A percentile compares a stretch with the other conserved stretches of the same genome.
These are phyloP conservation scores for Scylla paramamosain DNA, from an alignment of 1,140 invertebrate genomes.

Conservation along the genomic window DNA sequence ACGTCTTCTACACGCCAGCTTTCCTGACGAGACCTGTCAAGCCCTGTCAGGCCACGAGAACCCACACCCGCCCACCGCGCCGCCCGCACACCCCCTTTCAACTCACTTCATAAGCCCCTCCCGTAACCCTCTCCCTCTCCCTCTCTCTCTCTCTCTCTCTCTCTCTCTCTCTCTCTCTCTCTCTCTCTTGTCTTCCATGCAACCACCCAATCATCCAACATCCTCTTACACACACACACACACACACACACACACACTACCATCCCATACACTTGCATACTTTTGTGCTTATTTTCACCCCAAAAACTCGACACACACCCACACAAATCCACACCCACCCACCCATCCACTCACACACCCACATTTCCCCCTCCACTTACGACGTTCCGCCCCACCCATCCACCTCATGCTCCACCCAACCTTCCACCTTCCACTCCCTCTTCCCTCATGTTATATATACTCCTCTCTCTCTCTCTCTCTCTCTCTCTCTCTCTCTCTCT, in stretches of 20 bases:
- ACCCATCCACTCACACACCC: not conserved
- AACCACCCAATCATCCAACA: not conserved
- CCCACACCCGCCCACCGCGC: not conserved
- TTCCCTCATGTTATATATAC: not conserved
- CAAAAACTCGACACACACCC: not conserved
- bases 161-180: conserved; percentile 27
- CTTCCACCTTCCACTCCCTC: not conserved
- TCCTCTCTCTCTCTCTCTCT: not conserved
- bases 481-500: not conserved
- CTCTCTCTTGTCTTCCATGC: not conserved
- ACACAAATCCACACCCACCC: not conserved
- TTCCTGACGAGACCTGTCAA: not conserved
- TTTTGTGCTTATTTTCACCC: too few species aligned
- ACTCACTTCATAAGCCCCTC: not conserved
- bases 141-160: conserved; percentile 35
- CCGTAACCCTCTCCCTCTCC: not conserved
- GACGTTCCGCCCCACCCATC: not conserved
- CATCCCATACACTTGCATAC: not conserved
- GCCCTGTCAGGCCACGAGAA: not conserved
- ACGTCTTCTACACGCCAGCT: not conserved
- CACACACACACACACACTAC: not conserved
- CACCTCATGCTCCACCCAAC: not conserved
- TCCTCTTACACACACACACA: not conserved
- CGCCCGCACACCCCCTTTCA: not conserved
- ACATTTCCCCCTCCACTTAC: not conserved